A percentile compares a stretch with the other conserved stretches of the same genome.
Evolutionary conservation across 2,113 vertebrate species (phyloP).

Genomic region (Catharus fuscescens): DNA sequence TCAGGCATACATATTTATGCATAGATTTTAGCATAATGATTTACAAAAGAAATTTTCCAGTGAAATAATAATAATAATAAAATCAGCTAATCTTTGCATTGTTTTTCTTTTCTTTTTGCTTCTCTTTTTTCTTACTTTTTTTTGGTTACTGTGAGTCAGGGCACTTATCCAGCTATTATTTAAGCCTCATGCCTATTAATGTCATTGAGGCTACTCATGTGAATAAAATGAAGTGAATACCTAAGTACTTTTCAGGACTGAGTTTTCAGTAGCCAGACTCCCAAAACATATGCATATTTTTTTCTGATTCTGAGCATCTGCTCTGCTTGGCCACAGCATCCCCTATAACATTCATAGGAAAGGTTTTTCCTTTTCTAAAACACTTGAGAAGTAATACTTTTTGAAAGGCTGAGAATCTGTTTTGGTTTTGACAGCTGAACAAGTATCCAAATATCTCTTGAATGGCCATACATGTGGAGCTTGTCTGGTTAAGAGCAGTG

Average conservation of each 20-base stretch:
- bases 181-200: conserved; percentile 32
- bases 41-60: conserved; percentile 2
- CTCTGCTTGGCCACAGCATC: background rate
- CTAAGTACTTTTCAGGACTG: background rate
- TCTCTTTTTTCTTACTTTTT: background rate
- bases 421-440: background rate
- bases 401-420: background rate
- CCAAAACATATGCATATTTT: background rate
- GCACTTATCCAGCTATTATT: conserved; percentile 34
- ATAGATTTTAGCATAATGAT: conserved; percentile 22
- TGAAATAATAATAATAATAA: background rate
- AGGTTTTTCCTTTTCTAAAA: background rate
- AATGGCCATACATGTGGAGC: background rate
- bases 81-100: conserved; percentile 4
- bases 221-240: conserved; percentile 20
- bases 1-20: conserved; percentile 52
- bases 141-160: background rate
- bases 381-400: background rate
- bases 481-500: background rate
- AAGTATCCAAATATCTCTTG: background rate
- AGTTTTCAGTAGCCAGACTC: background rate
- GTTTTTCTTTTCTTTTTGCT: background rate
- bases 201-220: background rate
- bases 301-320: background rate
- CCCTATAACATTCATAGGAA: background rate